phyloP scores from a whole-genome alignment of 2,888 invertebrate species.

The Congeria kusceri region DNA sequence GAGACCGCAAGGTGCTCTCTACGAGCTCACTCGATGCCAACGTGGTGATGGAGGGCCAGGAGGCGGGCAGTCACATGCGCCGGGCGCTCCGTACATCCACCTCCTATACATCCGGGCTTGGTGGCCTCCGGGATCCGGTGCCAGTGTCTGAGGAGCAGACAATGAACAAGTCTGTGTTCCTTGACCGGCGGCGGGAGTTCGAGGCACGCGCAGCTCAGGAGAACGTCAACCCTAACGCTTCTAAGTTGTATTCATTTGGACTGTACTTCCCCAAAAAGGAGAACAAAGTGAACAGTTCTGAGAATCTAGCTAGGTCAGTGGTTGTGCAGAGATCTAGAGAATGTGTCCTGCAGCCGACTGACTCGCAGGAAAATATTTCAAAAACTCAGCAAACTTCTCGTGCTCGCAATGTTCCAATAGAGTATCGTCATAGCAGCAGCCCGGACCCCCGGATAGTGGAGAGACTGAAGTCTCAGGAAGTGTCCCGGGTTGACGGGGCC shows the following conservation, averaged over 20 bases:
- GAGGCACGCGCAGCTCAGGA: slow-evolving; percentile 68
- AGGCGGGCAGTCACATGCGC: slow-evolving; percentile 35
- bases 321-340: slow-evolving; percentile 64
- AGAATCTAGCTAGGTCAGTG: slow-evolving; percentile 63
- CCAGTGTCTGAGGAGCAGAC: slow-evolving; percentile 35
- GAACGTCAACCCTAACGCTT: slow-evolving; percentile 64
- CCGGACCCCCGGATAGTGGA: slow-evolving; percentile 48
- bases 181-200: slow-evolving; percentile 67
- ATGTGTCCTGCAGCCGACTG: slow-evolving; percentile 68
- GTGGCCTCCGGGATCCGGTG: slow-evolving; percentile 63
- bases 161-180: slow-evolving; percentile 64
- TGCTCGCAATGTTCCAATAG: slow-evolving; percentile 59
- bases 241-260: slow-evolving; percentile 78
- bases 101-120: slow-evolving; percentile 72
- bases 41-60: slow-evolving; percentile 24
- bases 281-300: slow-evolving; percentile 56
- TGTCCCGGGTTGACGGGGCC: slow-evolving; percentile 27
- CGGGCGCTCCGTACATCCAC: slow-evolving; percentile 67
- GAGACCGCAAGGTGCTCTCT: slow-evolving; percentile 59
- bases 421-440: slow-evolving; percentile 58
- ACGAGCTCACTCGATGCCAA: slow-evolving; percentile 56
- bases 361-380: slow-evolving; percentile 71
- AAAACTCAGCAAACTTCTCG: slow-evolving; percentile 44
- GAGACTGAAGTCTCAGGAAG: slow-evolving; percentile 61
- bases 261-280: slow-evolving; percentile 76